Conservation (phyloP, 2,797 vertebrate genomes). For the Adelosebastes latens region DNA sequence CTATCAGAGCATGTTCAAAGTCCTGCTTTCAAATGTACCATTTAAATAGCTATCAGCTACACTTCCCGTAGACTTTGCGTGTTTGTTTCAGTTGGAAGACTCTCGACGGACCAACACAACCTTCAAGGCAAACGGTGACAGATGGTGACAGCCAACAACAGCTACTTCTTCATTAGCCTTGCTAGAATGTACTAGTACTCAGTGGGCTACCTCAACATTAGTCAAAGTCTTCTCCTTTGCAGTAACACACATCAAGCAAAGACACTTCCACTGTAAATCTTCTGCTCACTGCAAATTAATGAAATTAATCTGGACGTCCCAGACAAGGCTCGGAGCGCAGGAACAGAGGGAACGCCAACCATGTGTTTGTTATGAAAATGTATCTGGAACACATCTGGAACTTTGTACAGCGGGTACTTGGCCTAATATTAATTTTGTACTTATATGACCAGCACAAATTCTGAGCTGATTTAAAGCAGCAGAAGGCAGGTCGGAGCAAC, state of each 20-base stretch:
- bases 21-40: background rate
- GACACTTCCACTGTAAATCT: background rate
- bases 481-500: no score
- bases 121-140: background rate
- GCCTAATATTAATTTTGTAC: background rate
- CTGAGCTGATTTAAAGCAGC: no score
- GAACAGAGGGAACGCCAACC: background rate
- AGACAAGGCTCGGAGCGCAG: background rate
- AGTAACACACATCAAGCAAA: background rate
- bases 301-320: background rate
- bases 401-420: background rate
- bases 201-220: background rate
- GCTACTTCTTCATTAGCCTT: background rate
- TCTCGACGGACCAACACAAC: background rate
- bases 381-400: conserved; percentile 15
- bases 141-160: background rate
- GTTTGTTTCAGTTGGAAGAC: background rate
- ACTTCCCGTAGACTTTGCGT: background rate
- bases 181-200: background rate
- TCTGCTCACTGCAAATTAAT: background rate
- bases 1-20: background rate
- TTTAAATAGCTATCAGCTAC: background rate
- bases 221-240: background rate
- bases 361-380: conserved; percentile 4
- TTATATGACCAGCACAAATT: no score